Percentiles rank a stretch among this genome's conserved stretches.
Conservation (phyloP, 2,888 invertebrate genomes). For the Drosophila limbata region DNA sequence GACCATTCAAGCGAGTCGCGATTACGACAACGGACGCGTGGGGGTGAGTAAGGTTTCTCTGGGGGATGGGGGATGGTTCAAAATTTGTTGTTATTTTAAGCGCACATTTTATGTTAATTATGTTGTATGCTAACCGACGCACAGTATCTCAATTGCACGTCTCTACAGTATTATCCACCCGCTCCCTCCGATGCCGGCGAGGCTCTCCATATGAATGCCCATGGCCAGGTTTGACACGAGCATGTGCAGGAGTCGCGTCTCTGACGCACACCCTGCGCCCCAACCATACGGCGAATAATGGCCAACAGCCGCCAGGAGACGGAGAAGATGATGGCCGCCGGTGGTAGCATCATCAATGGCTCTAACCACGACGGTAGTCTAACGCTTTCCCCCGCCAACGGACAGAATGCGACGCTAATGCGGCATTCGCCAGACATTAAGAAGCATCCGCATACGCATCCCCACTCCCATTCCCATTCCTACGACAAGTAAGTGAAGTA, state of each 20-base stretch:
- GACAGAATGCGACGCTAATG: conserved; percentile 83
- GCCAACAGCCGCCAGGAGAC: conserved; percentile 85
- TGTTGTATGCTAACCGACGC: conserved; percentile 63
- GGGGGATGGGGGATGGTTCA: no score
- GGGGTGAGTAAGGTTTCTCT: conserved; percentile 78
- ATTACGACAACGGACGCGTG: conserved; percentile 91
- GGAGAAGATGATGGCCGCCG: conserved; percentile 84
- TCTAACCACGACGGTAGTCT: conserved; percentile 62
- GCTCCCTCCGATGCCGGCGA: conserved; percentile 90
- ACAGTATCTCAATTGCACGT: conserved; percentile 85
- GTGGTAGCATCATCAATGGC: conserved; percentile 48
- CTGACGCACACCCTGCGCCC: conserved; percentile 86
- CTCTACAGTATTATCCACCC: conserved; percentile 93
- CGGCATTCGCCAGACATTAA: conserved; percentile 83
- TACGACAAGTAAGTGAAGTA: conserved; percentile 81
- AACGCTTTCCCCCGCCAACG: conserved; percentile 74
- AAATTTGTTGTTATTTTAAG: conserved; percentile 23
- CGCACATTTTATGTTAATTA: conserved; percentile 33
- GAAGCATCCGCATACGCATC: conserved; percentile 69
- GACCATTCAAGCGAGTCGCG: conserved; percentile 91
- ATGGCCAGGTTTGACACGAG: conserved; percentile 93
- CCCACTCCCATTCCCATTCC: conserved; percentile 82
- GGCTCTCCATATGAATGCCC: conserved; percentile 93
- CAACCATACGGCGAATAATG: conserved; percentile 85
- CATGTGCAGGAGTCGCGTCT: conserved; percentile 87